A percentile compares a stretch with the other conserved stretches of the same genome.
These are phyloP conservation scores for Scalopus aquaticus DNA, from an alignment of 2,113 vertebrate genomes.

Conservation along the genomic window DNA sequence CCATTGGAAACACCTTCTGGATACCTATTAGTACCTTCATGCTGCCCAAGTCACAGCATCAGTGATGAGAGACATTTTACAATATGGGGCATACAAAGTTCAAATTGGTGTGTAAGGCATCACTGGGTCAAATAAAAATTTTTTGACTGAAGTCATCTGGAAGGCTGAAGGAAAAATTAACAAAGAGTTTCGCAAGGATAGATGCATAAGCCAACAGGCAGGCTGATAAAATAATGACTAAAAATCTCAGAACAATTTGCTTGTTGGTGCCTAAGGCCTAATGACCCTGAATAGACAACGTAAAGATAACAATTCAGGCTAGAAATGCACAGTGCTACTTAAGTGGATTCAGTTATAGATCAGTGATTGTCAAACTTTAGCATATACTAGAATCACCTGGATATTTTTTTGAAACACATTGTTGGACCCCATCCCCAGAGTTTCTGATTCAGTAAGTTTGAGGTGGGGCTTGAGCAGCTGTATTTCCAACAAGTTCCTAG, in stretches of 20 bases:
- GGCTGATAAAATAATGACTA: background rate
- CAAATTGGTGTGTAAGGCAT: background rate
- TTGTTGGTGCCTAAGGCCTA: background rate
- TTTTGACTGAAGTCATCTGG: background rate
- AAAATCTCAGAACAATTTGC: background rate
- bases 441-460: background rate
- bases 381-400: background rate
- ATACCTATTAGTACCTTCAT: background rate
- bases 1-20: background rate
- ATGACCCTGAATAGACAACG: background rate
- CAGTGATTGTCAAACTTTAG: background rate
- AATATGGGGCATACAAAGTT: background rate
- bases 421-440: background rate
- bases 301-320: background rate
- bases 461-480: background rate
- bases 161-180: background rate
- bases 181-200: background rate
- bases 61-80: background rate
- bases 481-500: background rate
- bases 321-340: too few relatives aligned
- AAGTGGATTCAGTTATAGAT: background rate
- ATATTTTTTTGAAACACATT: background rate
- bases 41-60: background rate
- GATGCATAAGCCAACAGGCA: background rate
- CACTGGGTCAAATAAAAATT: background rate